A percentile compares a stretch with the other conserved stretches of the same genome.
Conservation (phyloP, 2,113 vertebrate genomes). For the Sprattus sprattus region DNA sequence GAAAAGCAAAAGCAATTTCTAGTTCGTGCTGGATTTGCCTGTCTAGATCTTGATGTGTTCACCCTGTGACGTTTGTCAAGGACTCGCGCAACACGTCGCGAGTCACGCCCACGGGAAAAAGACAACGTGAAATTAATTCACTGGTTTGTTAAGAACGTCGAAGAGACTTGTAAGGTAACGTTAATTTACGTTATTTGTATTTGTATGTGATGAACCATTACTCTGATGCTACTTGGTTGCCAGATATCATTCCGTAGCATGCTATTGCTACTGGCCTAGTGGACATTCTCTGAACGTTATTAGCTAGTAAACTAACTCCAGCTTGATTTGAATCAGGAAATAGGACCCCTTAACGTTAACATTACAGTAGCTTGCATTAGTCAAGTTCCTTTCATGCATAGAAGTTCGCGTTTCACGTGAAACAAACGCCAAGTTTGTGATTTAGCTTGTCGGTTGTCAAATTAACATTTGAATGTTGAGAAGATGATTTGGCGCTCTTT, state of each 20-base stretch:
- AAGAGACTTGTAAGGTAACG: neutral
- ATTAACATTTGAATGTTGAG: neutral
- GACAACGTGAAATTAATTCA: neutral
- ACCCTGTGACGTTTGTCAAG: neutral
- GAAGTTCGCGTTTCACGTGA: neutral
- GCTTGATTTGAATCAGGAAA: neutral
- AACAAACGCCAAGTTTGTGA: no score
- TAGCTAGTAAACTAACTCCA: neutral
- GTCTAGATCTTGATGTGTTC: neutral
- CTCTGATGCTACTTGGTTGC: neutral
- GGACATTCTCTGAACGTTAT: neutral
- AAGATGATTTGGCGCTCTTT: neutral
- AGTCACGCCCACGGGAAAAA: neutral
- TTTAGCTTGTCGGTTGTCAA: neutral
- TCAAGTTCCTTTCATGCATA: neutral
- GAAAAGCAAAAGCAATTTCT: no score
- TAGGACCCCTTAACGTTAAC: neutral
- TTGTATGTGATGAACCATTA: neutral
- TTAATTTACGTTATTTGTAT: neutral
- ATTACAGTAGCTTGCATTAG: neutral
- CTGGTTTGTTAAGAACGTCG: neutral
- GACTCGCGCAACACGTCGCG: neutral
- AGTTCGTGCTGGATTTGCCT: neutral
- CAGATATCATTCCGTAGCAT: no score
- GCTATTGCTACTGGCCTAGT: neutral